phyloP scores from a whole-genome alignment of 2,797 vertebrate species.

The Sternarchorhynchus goeldii region DNA sequence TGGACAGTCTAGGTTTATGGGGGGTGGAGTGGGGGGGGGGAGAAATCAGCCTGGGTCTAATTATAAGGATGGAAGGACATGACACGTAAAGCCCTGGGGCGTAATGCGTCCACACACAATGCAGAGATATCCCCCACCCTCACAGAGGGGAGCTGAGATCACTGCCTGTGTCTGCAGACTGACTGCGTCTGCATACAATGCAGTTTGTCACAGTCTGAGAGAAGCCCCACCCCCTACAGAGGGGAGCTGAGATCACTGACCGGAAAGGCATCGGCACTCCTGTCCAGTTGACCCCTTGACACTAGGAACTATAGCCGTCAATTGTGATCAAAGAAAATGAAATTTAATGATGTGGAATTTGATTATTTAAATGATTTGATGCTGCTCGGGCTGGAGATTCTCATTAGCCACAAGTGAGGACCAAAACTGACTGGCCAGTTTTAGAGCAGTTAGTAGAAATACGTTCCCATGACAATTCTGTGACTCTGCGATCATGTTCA shows the following conservation, averaged over 20 bases:
- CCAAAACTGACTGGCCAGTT: constrained; percentile 30
- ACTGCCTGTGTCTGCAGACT: constrained; percentile 58
- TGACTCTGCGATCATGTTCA: too few species aligned
- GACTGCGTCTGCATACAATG: constrained; percentile 59
- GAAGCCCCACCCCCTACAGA: constrained; percentile 43
- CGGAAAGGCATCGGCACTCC: constrained; percentile 50
- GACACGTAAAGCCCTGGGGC: constrained; percentile 22
- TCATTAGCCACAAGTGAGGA: constrained; percentile 37
- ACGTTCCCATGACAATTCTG: too few species aligned
- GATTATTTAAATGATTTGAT: neutral
- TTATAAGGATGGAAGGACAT: constrained; percentile 22
- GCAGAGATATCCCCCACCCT: constrained; percentile 49
- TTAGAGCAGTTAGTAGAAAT: too few species aligned
- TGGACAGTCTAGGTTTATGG: too few species aligned
- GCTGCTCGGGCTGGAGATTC: neutral
- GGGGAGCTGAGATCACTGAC: constrained; percentile 68
- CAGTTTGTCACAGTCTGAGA: constrained; percentile 1
- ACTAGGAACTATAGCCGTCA: constrained; percentile 68
- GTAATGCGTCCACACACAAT: constrained; percentile 59
- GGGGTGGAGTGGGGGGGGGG: neutral
- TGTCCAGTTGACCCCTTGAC: constrained; percentile 45
- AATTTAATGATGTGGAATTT: neutral
- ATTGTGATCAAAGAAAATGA: constrained; percentile 5
- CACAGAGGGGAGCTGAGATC: constrained; percentile 65
- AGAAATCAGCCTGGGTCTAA: neutral